Percentiles rank a stretch among this genome's conserved stretches.
Conservation (phyloP, 2,113 vertebrate genomes). For the Prunella fulvescens region DNA sequence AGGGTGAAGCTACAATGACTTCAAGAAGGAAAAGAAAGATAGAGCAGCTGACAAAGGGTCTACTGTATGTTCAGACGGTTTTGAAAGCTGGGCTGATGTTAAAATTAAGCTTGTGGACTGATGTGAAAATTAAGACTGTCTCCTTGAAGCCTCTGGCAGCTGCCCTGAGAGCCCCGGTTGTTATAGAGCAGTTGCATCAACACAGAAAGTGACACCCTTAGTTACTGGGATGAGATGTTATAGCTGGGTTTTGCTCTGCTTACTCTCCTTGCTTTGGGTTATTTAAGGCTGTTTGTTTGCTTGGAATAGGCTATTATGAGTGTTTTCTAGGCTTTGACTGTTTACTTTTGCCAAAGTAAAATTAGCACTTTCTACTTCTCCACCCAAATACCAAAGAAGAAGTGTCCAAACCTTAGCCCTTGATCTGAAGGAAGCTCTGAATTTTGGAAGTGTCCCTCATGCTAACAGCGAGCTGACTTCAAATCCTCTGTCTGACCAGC, state of each 20-base stretch:
- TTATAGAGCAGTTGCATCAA: background rate
- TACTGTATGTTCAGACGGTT: background rate
- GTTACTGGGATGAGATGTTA: background rate
- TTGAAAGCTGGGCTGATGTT: background rate
- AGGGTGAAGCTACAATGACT: background rate
- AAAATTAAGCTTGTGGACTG: background rate
- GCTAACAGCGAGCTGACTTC: fast-evolving
- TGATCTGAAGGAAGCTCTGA: fast-evolving
- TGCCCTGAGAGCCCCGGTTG: background rate
- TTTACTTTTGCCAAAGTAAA: background rate
- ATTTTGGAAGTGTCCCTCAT: background rate
- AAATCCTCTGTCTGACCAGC: background rate
- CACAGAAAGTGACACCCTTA: background rate
- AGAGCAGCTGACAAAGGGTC: background rate
- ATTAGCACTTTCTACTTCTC: background rate
- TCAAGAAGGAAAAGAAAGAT: background rate
- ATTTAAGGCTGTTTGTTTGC: background rate
- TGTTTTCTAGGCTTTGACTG: background rate
- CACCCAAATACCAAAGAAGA: background rate
- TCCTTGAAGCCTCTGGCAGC: background rate
- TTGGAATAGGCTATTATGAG: background rate
- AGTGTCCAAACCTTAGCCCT: background rate
- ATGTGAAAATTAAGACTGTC: background rate
- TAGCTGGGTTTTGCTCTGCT: background rate
- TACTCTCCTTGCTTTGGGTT: background rate